Evolutionary conservation across 2,888 invertebrate species (phyloP), one percentile per base, ranked within the genome.

Genomic region (Athripsodes cinereus): DNA sequence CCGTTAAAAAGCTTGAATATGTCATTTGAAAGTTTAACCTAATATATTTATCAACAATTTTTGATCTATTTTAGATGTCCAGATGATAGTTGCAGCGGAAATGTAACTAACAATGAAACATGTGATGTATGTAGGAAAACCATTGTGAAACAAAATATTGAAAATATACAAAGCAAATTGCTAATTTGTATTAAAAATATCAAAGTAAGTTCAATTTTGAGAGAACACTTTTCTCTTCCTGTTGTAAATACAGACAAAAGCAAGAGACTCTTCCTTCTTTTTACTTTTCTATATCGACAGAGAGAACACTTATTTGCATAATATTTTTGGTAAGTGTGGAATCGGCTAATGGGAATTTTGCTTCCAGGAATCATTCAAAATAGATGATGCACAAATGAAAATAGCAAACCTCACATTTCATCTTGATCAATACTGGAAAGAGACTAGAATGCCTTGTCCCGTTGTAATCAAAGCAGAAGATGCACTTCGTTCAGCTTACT

Each of bases 11-110:
- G n/a, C 8, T 34, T 34, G 13, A 34, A 34, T 13, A 34, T 34
- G 8, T 34, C 13, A 34, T 34, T 34, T 34, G 8, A 34, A 34
- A 34, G 13, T 34, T 34, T 34, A n/a, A n/a, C n/a, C n/a, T n/a
- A n/a, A n/a, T n/a, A n/a, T n/a, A n/a, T n/a, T n/a, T n/a, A n/a
- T n/a, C n/a, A n/a, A n/a, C n/a, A n/a, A 18, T 46, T 18, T n/a
- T 46, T 18, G 16, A 16, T 46, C 10, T 6, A 18, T 20, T 46
- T 19, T 21, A 57, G 57, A 46, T 57, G 57, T 46, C 19, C 31
- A 20, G 16, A 57, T 31, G n/a, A 52, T 13, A n/a, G 18, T 35
- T 57, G 57, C 18, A 52, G 20, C 31, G 57, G 57, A 21, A n/a
- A 21, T 52, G 19, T 57, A 18, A 49, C 35, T 11, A 35, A 40